A percentile compares a stretch with the other conserved stretches of the same genome.
Conservation (phyloP, 2,797 vertebrate genomes). For the Helostoma temminkii region DNA sequence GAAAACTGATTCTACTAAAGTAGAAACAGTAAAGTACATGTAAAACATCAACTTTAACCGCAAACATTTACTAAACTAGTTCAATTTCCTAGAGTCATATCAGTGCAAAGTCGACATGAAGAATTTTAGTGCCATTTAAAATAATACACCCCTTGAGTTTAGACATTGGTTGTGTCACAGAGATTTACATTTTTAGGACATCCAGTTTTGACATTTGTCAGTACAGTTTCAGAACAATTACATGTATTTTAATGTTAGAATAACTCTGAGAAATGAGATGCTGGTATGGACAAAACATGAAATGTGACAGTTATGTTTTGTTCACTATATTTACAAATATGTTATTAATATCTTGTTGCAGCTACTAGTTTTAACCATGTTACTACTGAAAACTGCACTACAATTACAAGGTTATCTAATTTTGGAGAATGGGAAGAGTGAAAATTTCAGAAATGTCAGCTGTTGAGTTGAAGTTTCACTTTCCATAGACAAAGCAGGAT, state of each 20-base stretch:
- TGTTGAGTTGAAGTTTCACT: neutral
- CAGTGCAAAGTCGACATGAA: slow-evolving; percentile 57
- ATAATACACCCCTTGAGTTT: slow-evolving; percentile 30
- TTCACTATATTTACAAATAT: neutral
- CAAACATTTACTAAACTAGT: slow-evolving; percentile 34
- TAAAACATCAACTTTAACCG: slow-evolving; percentile 49
- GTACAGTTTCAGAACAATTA: neutral
- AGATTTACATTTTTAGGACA: neutral
- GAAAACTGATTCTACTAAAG: slow-evolving; percentile 43
- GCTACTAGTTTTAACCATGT: neutral
- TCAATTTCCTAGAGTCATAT: slow-evolving; percentile 43
- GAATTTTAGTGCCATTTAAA: slow-evolving; percentile 34
- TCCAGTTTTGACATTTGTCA: neutral
- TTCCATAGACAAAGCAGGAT: neutral
- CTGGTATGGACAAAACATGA: neutral
- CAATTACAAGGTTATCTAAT: neutral
- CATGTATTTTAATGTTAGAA: neutral
- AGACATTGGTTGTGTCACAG: slow-evolving; percentile 15
- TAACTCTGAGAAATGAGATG: neutral
- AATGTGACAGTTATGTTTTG: neutral
- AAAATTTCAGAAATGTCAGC: neutral
- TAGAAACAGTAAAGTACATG: slow-evolving; percentile 37
- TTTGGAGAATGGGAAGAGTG: neutral
- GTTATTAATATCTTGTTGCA: neutral
- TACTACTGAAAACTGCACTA: neutral